Evolutionary conservation across 1,140 invertebrate species (phyloP), one percentile per base, ranked within the genome.

Genomic region (Brachystomella parvula): DNA sequence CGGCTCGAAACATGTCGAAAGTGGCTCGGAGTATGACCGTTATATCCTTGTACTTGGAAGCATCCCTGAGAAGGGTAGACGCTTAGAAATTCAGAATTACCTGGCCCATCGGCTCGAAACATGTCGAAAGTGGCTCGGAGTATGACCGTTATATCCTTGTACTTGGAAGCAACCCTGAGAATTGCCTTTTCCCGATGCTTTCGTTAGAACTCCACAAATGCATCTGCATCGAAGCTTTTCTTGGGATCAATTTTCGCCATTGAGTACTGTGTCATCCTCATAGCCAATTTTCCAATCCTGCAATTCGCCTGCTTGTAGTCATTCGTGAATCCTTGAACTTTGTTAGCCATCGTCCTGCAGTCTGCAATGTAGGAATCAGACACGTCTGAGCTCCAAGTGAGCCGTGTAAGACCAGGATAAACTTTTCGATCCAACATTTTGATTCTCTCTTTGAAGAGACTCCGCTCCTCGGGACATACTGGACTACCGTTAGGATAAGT

Each of bases 301-400:
- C 83, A 75, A 77, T 91, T 91, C 60, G 85, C 86, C 32, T 81
- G 82, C 79, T 94, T 94, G 74, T 92, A 93, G 26, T 86, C 84
- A 63, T 89, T 84, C 0, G 92, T 79, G 67, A 88, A 87, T 47
- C 85, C 80, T 79, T 88, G 85, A 9, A 87, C 85, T 77, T 87
- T 85, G 26, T 80, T 81, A 15, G 87, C 85, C 70, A 86, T 81
- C 47, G 80, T 77, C 9, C 85, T 83, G 75, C 88, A 91, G 66
- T 92, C 87, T 28, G 83, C 82, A 64, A 92, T 86, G 76, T 88
- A 93, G 47, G 83, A 81, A 72, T 92, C 89, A 21, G 84, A 83
- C 64, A 87, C 82, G 64, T 86, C 76, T 19, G 84, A 82, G 24
- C 83, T 84, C 87, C 89, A 94, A 0, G 85, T 90, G 1, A 92